phyloP scores from a whole-genome alignment of 2,113 vertebrate genomes.

The Aplodontia rufa region DNA sequence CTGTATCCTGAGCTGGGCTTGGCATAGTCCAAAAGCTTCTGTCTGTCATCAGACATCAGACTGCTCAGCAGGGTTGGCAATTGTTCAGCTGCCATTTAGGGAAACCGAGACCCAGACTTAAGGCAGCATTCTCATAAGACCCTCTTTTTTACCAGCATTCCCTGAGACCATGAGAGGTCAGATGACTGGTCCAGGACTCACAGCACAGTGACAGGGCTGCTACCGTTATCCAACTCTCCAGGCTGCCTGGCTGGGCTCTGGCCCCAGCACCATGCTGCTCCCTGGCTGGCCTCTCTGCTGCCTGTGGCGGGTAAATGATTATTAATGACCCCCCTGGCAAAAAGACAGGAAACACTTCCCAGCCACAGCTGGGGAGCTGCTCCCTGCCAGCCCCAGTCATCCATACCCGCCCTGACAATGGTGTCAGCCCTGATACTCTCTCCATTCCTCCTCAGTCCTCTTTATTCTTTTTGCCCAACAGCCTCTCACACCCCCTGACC shows the following conservation, averaged over 20 bases:
- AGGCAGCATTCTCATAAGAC: not conserved
- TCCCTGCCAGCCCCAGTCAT: slow-evolving; percentile 64
- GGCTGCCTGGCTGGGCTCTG: slow-evolving; percentile 49
- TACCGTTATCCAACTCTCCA: not conserved
- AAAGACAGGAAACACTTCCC: slow-evolving; percentile 77
- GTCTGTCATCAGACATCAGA: not conserved
- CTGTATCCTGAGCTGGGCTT: not conserved
- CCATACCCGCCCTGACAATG: not conserved
- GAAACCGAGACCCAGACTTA: not conserved
- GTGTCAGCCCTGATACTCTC: not conserved
- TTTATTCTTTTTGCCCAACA: not conserved
- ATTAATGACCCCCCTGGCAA: slow-evolving; percentile 80
- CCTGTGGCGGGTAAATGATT: slow-evolving; percentile 77
- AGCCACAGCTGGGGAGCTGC: slow-evolving; percentile 72
- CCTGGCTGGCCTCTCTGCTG: slow-evolving; percentile 72
- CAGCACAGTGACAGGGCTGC: not conserved
- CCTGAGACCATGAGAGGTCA: not conserved
- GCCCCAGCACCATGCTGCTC: slow-evolving; percentile 69
- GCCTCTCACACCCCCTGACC: not conserved
- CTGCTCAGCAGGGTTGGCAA: not conserved
- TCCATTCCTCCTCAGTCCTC: not conserved
- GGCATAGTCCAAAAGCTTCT: not conserved
- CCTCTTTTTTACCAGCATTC: not conserved
- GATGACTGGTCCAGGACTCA: not conserved
- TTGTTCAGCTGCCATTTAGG: not conserved